Conservation (phyloP, 2,113 vertebrate genomes). For the Dunckerocampus dactyliophorus region DNA sequence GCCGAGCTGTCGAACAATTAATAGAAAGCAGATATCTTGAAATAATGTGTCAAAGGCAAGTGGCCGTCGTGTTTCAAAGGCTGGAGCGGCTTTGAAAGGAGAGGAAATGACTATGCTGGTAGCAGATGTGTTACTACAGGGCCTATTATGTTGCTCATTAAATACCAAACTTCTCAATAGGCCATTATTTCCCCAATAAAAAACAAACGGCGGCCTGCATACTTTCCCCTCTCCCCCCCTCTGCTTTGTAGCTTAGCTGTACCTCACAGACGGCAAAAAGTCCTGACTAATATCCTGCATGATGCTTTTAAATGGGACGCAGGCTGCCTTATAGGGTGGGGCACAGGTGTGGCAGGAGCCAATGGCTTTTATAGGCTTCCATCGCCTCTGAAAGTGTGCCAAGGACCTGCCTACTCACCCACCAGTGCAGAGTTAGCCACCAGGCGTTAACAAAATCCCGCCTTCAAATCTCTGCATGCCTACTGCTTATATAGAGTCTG, state of each 20-base stretch:
- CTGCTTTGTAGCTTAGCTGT: conserved; percentile 60
- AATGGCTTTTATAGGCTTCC: conserved; percentile 66
- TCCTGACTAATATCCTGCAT: conserved; percentile 76
- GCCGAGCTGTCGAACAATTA: conserved; percentile 46
- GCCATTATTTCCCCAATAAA: conserved; percentile 81
- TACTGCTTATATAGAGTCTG: conserved; percentile 62
- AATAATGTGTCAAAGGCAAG: conserved; percentile 54
- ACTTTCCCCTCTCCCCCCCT: conserved; percentile 58
- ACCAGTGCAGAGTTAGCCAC: conserved; percentile 41
- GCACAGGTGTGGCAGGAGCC: conserved; percentile 76
- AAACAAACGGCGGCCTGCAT: conserved; percentile 68
- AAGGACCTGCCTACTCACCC: conserved; percentile 62
- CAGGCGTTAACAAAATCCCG: conserved; percentile 57
- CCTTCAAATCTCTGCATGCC: conserved; percentile 51
- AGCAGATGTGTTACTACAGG: conserved; percentile 78
- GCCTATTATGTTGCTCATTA: conserved; percentile 78
- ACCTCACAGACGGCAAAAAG: conserved; percentile 71
- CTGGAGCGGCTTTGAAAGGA: conserved; percentile 65
- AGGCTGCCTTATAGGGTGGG: conserved; percentile 62
- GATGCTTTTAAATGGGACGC: conserved; percentile 76
- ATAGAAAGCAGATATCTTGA: conserved; percentile 63
- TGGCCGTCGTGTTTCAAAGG: conserved; percentile 60
- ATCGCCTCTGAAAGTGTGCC: conserved; percentile 74
- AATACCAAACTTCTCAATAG: conserved; percentile 76
- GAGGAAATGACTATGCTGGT: conserved; percentile 70